phyloP scores from a whole-genome alignment of 2,113 vertebrate species.

The Xiphias gladius region DNA sequence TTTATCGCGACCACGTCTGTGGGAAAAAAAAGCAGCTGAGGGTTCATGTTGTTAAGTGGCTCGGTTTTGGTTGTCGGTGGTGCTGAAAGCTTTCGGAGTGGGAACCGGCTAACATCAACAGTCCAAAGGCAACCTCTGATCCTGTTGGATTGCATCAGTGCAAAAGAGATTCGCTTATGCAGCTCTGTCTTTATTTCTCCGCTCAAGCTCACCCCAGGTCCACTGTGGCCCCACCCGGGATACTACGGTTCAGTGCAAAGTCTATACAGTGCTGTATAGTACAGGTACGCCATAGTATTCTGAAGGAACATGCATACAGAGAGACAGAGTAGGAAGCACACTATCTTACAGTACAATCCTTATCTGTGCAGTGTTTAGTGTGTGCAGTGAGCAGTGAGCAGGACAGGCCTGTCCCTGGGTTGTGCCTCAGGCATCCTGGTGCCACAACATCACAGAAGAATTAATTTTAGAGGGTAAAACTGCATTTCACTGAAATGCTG shows the following conservation, averaged over 20 bases:
- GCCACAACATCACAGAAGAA: conserved; percentile 42
- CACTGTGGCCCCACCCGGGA: conserved; percentile 63
- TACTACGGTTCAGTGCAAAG: conserved; percentile 85
- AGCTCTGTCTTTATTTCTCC: conserved; percentile 61
- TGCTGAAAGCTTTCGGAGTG: conserved; percentile 63
- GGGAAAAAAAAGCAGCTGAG: conserved; percentile 68
- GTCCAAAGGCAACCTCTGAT: conserved; percentile 78
- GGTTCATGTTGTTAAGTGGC: conserved; percentile 70
- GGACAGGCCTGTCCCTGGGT: conserved; percentile 57
- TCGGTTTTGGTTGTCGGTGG: conserved; percentile 72
- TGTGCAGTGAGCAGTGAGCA: conserved; percentile 67
- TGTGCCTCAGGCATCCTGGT: conserved; percentile 61
- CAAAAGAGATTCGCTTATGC: conserved; percentile 73
- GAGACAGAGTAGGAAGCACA: conserved; percentile 83
- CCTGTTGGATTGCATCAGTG: conserved; percentile 80
- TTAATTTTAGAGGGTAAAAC: conserved; percentile 39
- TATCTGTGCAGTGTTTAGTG: conserved; percentile 77
- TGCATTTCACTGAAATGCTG: conserved; percentile 74
- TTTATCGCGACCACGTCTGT: conserved; percentile 34
- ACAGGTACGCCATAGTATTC: conserved; percentile 81
- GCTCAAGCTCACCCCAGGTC: conserved; percentile 27
- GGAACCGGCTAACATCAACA: conserved; percentile 56
- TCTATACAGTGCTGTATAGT: conserved; percentile 83
- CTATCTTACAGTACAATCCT: conserved; percentile 83
- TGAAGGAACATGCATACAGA: conserved; percentile 84